Base-by-base conservation (phyloP, 2,888 invertebrate genomes). In the Physocephala rufipes region DNA sequence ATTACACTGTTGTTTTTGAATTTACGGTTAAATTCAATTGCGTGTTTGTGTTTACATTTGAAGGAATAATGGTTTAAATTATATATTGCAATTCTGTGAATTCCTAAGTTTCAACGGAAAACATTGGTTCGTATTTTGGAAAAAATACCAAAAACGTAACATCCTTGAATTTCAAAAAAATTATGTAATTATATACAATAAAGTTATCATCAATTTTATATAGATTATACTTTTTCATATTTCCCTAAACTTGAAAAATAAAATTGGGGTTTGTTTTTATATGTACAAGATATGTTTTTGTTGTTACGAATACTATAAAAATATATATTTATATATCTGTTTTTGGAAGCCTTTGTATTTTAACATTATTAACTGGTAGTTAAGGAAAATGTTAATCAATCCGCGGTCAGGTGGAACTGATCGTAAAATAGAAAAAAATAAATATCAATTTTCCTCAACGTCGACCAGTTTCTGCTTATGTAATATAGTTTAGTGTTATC, bases 231-330 rank as follows among this genome's bases (percentile, higher is more conserved):
- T 55, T 55, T 13, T 26, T 55, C 24, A 36, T 7, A 4, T 36
- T 9, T 36, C 9, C 9, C 36, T 36, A 36, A 36, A 36, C 36
- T 9, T 36, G 9, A 36, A 7, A 36, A 36, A 9, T 36, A 55
- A 19, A 1, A 55, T 3, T 26, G 24, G 26, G 16, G 4, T 55
- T 26, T 26, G 21, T 47, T 45, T 63, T 63, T 47, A 12, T 63
- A 63, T 63, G 24, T 63, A 63, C 63, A 63, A 47, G 47, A 63
- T 63, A 63, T 63, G 26, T 63, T 63, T 63, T 45, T 47, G 26
- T 30, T 30, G 30, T 59, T 26, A n/a, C 16, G 16, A 24, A 2
- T 58, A 24, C 15, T 12, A 49, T 49, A n/a, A 49, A n/a, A n/a
- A n/a, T 49, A 9, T 58, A 28, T 58, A 26, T 13, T 2, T 55